These are phyloP conservation scores for Lamprotornis superbus DNA, from an alignment of 2,113 vertebrate species.

Conservation along the genomic window DNA sequence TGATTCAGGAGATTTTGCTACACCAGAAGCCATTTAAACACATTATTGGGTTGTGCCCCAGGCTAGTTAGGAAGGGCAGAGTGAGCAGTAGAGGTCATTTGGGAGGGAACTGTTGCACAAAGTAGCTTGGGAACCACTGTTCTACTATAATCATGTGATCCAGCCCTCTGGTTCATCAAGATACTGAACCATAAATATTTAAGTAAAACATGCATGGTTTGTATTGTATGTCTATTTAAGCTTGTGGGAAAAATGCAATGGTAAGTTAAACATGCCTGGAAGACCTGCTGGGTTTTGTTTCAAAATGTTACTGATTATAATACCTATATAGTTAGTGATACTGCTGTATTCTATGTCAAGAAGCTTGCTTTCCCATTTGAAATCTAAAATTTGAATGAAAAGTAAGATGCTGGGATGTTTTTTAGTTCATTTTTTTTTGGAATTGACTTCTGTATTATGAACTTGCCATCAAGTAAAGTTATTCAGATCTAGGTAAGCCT, in stretches of 20 bases:
- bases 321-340: background rate
- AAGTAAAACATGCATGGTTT: background rate
- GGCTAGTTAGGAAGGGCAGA: background rate
- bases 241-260: background rate
- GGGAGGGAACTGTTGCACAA: background rate
- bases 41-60: background rate
- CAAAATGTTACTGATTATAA: background rate
- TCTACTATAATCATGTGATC: background rate
- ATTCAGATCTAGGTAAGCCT: background rate
- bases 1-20: background rate
- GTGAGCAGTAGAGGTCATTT: background rate
- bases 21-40: background rate
- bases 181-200: background rate
- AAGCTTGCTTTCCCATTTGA: background rate
- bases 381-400: background rate
- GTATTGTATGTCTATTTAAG: background rate
- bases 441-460: background rate
- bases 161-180: background rate
- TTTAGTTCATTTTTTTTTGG: background rate
- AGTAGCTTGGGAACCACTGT: background rate
- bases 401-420: background rate
- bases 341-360: background rate
- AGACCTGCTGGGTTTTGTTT: background rate
- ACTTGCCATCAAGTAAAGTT: background rate
- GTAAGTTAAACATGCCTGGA: background rate